Evolutionary conservation across 2,113 vertebrate genomes (phyloP).

Genomic region (Podilymbus podiceps): DNA sequence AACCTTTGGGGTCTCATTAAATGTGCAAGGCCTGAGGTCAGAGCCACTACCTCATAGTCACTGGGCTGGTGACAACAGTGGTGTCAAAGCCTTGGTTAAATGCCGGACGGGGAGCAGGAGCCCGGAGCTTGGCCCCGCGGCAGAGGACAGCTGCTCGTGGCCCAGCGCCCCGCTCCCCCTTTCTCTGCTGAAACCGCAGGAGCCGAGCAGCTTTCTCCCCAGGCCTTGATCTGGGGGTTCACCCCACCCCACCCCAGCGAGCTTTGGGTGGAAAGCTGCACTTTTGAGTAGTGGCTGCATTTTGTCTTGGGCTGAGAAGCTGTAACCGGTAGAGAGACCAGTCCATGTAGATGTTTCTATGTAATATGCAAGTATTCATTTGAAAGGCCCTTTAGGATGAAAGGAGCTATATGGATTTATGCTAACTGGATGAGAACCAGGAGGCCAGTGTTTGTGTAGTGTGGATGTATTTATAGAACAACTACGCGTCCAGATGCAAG

Average conservation of each 20-base stretch:
- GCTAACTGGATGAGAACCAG: not conserved
- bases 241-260: too few species aligned
- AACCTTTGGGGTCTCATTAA: conserved; percentile 39
- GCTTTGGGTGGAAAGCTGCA: not conserved
- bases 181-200: not conserved
- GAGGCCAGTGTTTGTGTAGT: not conserved
- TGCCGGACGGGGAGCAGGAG: not conserved
- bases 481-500: not conserved
- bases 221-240: not conserved
- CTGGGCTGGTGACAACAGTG: not conserved
- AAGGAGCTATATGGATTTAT: not conserved
- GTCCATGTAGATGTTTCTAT: fast-evolving
- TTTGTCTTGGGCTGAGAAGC: not conserved
- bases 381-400: conserved; percentile 24
- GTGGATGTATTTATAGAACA: conserved; percentile 18
- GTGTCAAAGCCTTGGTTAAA: not conserved
- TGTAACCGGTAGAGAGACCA: not conserved
- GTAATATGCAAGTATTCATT: not conserved
- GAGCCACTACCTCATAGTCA: conserved; percentile 47
- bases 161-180: not conserved
- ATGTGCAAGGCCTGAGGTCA: conserved; percentile 9
- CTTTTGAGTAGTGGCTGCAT: not conserved
- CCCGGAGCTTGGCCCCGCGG: fast-evolving
- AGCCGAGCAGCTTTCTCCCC: not conserved
- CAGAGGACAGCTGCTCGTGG: not conserved